Evolutionary conservation across 2,797 vertebrate species (phyloP).

Genomic region (Synaphobranchus kaupii): DNA sequence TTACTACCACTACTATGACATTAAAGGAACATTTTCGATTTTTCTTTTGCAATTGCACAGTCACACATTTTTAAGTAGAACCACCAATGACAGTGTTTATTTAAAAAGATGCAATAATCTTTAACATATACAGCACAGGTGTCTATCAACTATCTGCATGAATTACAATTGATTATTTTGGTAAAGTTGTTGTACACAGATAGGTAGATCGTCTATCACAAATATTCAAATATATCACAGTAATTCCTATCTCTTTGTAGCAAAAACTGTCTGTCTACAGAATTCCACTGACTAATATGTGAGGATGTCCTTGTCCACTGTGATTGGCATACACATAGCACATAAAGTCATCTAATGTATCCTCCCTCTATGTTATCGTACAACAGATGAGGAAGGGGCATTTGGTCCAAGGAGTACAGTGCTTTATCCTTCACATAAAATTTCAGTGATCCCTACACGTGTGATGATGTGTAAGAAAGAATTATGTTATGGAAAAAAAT

Average conservation of each 20-base stretch:
- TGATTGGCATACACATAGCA: not conserved
- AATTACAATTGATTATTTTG: slow-evolving; percentile 7
- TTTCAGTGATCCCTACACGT: not conserved
- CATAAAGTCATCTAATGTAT: not conserved
- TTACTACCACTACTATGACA: not conserved
- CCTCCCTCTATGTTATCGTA: not conserved
- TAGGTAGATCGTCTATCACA: not conserved
- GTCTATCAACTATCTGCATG: not conserved
- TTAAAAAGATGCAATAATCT: not conserved
- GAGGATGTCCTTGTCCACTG: not conserved
- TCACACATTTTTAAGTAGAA: not conserved
- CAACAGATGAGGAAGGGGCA: not conserved
- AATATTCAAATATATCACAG: slow-evolving; percentile 3
- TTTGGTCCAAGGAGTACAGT: not conserved
- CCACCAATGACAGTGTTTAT: not conserved
- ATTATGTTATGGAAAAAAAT: not conserved
- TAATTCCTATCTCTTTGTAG: not conserved
- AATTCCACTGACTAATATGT: not conserved
- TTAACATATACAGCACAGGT: not conserved
- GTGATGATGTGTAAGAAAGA: not conserved
- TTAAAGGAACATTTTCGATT: not conserved
- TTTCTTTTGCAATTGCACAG: not conserved
- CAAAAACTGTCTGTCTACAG: not conserved
- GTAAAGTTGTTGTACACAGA: not conserved
- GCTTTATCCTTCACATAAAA: not conserved